Evolutionary conservation across 2,888 invertebrate genomes (phyloP).

Genomic region (Calameuta pallipes): DNA sequence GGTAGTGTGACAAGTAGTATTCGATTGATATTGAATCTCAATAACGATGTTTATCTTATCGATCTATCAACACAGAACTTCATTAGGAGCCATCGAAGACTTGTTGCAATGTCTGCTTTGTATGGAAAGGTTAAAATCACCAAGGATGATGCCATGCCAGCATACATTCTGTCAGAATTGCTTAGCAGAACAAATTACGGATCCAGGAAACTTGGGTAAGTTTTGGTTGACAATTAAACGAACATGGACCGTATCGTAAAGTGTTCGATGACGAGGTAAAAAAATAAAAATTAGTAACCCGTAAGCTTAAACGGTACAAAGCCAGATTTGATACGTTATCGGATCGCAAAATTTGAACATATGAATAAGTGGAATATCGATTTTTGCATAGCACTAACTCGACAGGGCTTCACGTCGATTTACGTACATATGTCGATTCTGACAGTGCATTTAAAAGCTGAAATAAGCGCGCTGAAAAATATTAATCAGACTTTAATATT

Average conservation of each 20-base stretch:
- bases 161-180: conserved; percentile 76
- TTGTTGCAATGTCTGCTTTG: conserved; percentile 74
- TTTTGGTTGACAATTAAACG: conserved; percentile 14
- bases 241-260: conserved; percentile 26
- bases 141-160: conserved; percentile 76
- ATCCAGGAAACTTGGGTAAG: conserved; percentile 46
- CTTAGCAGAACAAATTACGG: conserved; percentile 67
- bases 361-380: not conserved
- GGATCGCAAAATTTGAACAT: not conserved
- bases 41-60: not conserved
- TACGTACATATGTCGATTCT: not conserved
- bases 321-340: not conserved
- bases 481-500: not conserved
- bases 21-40: not conserved
- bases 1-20: conserved; percentile 12
- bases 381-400: not conserved
- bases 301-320: not conserved
- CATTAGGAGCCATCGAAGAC: conserved; percentile 70
- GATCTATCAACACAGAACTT: conserved; percentile 34
- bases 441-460: not conserved
- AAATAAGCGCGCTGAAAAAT: not conserved
- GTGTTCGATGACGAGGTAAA: not conserved
- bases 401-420: not conserved
- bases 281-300: conserved; percentile 7
- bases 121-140: conserved; percentile 69